phyloP scores from a whole-genome alignment of 2,888 invertebrate genomes.

The Lepidochrysops patricia region DNA sequence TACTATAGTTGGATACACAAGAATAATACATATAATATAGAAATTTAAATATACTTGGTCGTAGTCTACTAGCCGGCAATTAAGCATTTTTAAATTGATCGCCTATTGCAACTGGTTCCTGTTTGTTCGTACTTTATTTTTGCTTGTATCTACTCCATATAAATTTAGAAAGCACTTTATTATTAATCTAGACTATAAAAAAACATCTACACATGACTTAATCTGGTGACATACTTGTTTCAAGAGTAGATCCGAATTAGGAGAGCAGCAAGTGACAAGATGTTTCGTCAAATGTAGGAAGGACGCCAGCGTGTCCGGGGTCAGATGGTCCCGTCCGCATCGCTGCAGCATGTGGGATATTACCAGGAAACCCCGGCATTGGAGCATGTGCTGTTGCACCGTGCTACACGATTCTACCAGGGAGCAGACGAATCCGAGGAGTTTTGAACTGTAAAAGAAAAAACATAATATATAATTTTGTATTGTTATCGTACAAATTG shows the following conservation, averaged over 20 bases:
- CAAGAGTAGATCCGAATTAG: conserved; percentile 91
- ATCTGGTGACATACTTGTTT: conserved; percentile 92
- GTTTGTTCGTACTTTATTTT: no score
- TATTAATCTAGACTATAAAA: no score
- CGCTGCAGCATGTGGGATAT: conserved; percentile 97
- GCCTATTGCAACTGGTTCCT: no score
- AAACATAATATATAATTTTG: neutral
- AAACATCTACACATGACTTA: no score
- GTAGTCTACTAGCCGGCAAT: no score
- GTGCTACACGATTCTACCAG: conserved; percentile 97
- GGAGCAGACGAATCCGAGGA: conserved; percentile 97
- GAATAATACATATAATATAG: no score
- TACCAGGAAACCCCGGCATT: conserved; percentile 97
- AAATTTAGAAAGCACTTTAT: no score
- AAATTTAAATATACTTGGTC: no score
- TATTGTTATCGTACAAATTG: no score
- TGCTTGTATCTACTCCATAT: no score
- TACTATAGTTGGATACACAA: neutral
- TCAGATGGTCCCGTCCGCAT: conserved; percentile 93
- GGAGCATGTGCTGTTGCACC: conserved; percentile 99
- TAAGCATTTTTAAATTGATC: no score
- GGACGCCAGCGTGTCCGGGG: conserved; percentile 93
- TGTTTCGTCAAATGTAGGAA: conserved; percentile 94
- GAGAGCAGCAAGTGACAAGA: conserved; percentile 92
- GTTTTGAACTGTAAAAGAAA: conserved; percentile 83